These are phyloP conservation scores for Podarcis muralis DNA, from an alignment of 2,113 vertebrate species.

Conservation along the genomic window DNA sequence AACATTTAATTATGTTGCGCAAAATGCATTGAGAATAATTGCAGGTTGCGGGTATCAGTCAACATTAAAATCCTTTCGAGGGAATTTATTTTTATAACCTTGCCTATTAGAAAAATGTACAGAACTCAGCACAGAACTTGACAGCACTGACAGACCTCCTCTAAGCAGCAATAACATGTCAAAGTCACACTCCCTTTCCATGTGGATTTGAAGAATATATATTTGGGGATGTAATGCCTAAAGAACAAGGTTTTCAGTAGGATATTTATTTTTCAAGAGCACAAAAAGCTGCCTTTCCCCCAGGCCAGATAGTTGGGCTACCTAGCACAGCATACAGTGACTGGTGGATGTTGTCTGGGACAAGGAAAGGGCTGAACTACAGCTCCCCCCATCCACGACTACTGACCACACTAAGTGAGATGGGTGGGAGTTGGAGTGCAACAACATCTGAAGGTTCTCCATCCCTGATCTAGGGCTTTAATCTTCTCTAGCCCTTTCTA, in stretches of 20 bases:
- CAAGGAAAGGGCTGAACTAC: too few relatives aligned
- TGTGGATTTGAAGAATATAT: not conserved
- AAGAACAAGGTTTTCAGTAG: not conserved
- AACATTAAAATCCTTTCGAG: not conserved
- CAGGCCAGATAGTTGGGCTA: too few relatives aligned
- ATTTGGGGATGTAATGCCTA: not conserved
- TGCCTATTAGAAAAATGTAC: not conserved
- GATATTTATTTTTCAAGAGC: not conserved
- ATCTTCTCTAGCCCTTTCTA: too few relatives aligned
- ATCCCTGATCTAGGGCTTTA: too few relatives aligned
- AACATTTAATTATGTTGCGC: slow-evolving; percentile 28
- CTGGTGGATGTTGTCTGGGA: too few relatives aligned
- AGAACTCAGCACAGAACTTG: not conserved
- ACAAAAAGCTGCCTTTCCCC: not conserved
- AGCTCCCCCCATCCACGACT: too few relatives aligned
- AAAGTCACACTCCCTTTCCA: not conserved
- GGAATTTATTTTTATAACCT: not conserved
- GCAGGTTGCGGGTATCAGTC: slow-evolving; percentile 12
- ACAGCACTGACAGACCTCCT: not conserved
- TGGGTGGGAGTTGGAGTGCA: too few relatives aligned
- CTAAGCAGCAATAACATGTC: not conserved
- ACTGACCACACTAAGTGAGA: too few relatives aligned
- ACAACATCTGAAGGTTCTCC: too few relatives aligned
- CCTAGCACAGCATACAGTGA: too few relatives aligned
- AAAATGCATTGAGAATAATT: slow-evolving; percentile 19